Percentiles rank a stretch among this genome's conserved stretches.
phyloP scores from a whole-genome alignment of 2,888 invertebrate species.

The Hyppa rectilinea region DNA sequence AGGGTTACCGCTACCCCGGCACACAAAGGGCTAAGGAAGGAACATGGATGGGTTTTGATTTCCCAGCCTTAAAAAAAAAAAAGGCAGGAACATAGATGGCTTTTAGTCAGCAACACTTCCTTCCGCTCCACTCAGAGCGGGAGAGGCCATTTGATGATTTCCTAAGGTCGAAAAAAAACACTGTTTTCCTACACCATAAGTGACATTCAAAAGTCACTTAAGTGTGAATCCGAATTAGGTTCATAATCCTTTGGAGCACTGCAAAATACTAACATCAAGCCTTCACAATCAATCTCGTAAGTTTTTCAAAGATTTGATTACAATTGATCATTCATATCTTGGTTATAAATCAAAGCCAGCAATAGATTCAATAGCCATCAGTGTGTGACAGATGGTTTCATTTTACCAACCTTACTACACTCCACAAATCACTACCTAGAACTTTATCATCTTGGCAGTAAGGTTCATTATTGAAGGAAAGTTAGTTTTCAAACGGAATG shows the following conservation, averaged over 20 bases:
- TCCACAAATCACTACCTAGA: not conserved
- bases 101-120: too few species aligned
- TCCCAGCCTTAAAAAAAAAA: too few species aligned
- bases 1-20: too few species aligned
- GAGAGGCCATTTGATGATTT: too few species aligned
- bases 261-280: not conserved
- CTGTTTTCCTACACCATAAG: too few species aligned
- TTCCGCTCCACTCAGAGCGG: too few species aligned
- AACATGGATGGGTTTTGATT: too few species aligned
- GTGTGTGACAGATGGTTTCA: conserved; percentile 59
- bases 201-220: not conserved
- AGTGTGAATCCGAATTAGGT: not conserved
- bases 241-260: not conserved
- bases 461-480: conserved; percentile 16
- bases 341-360: conserved; percentile 64
- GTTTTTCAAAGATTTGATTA: conserved; percentile 43
- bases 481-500: not conserved
- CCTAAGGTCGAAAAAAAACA: too few species aligned
- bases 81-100: too few species aligned
- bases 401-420: conserved; percentile 2
- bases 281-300: conserved; percentile 11
- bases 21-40: too few species aligned
- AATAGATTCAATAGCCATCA: conserved; percentile 65
- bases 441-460: conserved; percentile 1
- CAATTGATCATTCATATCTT: conserved; percentile 54